Conservation (phyloP, 2,888 invertebrate genomes). For the Pyrocoelia pectoralis region DNA sequence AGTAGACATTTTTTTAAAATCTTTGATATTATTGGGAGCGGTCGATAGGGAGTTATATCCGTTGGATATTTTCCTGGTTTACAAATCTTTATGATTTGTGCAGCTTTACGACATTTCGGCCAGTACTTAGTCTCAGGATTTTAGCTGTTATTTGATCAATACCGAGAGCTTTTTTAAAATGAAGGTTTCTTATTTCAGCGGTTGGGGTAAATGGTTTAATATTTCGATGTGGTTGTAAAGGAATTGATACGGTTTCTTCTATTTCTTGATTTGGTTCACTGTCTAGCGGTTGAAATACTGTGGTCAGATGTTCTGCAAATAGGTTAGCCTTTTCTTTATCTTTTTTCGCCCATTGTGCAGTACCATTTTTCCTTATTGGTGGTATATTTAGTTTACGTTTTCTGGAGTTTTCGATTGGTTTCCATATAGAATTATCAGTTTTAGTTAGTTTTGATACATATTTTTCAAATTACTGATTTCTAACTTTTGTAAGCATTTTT, state of each 20-base stretch:
- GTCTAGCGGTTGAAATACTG: background rate
- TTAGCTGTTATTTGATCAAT: background rate
- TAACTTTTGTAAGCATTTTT: too few species aligned
- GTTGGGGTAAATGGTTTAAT: slow-evolving; percentile 9
- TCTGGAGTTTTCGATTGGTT: too few species aligned
- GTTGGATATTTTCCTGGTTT: background rate
- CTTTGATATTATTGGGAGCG: background rate
- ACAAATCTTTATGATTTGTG: slow-evolving; percentile 8
- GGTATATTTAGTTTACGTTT: slow-evolving; percentile 5
- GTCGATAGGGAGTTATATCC: slow-evolving; percentile 2
- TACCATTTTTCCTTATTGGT: background rate
- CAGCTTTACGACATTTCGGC: slow-evolving; percentile 6
- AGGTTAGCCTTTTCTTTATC: background rate
- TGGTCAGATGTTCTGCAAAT: slow-evolving; percentile 5
- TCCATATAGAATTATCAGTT: too few species aligned
- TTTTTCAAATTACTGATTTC: too few species aligned
- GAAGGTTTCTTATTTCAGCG: background rate
- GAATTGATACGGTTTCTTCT: background rate
- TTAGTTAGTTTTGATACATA: too few species aligned
- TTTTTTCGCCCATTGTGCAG: background rate
- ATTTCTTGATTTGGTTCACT: slow-evolving; percentile 4
- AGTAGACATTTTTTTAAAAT: background rate
- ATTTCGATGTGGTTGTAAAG: background rate
- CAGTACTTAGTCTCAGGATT: slow-evolving; percentile 9
- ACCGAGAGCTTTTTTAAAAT: background rate